phyloP scores from a whole-genome alignment of 2,797 vertebrate species.

The Eidolon dupreanum region DNA sequence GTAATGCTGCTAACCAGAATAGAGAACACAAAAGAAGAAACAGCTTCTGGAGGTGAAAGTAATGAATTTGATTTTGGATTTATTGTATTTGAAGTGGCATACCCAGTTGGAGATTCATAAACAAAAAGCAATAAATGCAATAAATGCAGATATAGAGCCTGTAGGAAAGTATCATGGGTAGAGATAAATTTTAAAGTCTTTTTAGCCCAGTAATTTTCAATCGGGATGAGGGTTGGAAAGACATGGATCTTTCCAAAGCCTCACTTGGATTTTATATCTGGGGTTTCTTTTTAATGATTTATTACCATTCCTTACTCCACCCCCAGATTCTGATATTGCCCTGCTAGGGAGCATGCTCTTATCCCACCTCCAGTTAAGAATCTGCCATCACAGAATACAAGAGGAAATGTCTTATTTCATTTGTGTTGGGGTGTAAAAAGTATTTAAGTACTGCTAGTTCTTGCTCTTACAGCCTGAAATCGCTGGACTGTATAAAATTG shows the following conservation, averaged over 20 bases:
- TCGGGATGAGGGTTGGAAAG: not conserved
- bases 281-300: not conserved
- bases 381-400: not conserved
- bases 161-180: not conserved
- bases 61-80: not conserved
- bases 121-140: not conserved
- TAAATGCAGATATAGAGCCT: not conserved
- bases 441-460: not conserved
- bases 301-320: not conserved
- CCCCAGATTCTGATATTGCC: not conserved
- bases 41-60: not conserved
- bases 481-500: not conserved
- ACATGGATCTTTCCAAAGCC: no score
- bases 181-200: not conserved
- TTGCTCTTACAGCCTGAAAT: not conserved
- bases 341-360: not conserved
- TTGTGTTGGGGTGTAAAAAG: not conserved
- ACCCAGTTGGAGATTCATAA: not conserved
- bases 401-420: not conserved
- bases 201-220: not conserved
- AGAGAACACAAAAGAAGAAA: not conserved
- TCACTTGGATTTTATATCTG: not conserved
- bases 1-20: not conserved
- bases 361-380: not conserved
- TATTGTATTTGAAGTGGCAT: not conserved